phyloP scores from a whole-genome alignment of 2,113 vertebrate species.

The Phyllostomus hastatus region DNA sequence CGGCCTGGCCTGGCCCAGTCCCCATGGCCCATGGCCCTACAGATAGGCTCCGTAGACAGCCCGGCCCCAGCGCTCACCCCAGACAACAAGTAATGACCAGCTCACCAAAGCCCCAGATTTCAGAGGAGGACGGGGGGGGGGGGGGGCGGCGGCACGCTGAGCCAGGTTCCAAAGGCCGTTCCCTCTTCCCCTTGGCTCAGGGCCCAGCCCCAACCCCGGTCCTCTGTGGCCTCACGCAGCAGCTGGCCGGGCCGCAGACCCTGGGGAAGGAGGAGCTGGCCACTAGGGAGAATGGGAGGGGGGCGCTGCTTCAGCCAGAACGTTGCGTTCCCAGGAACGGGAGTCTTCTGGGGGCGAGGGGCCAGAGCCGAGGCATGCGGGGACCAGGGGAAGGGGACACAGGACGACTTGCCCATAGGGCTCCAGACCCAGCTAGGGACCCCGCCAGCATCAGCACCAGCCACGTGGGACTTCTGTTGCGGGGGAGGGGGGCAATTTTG shows the following conservation, averaged over 20 bases:
- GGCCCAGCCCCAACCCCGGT: not conserved
- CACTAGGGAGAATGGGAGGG: fast-evolving
- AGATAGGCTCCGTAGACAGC: not conserved
- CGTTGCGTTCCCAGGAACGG: not conserved
- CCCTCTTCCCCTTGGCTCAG: fast-evolving
- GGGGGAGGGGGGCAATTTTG: not conserved
- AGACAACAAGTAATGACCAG: fast-evolving
- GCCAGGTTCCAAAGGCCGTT: not conserved
- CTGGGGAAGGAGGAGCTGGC: no score
- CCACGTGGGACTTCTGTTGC: not conserved
- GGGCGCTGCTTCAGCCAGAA: not conserved
- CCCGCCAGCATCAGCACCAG: no score
- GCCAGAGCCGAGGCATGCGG: fast-evolving
- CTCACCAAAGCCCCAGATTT: not conserved
- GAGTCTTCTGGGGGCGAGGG: not conserved
- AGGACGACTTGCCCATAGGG: no score
- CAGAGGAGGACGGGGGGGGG: not conserved
- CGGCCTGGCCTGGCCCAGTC: fast-evolving
- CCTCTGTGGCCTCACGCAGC: not conserved
- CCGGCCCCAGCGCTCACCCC: fast-evolving
- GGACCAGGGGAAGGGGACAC: not conserved
- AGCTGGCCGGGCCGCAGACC: not conserved
- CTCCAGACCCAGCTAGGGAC: fast-evolving
- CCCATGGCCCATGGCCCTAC: fast-evolving
- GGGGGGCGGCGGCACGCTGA: no score